Base-by-base conservation (phyloP, 2,888 invertebrate genomes). In the Nysson spinosus region DNA sequence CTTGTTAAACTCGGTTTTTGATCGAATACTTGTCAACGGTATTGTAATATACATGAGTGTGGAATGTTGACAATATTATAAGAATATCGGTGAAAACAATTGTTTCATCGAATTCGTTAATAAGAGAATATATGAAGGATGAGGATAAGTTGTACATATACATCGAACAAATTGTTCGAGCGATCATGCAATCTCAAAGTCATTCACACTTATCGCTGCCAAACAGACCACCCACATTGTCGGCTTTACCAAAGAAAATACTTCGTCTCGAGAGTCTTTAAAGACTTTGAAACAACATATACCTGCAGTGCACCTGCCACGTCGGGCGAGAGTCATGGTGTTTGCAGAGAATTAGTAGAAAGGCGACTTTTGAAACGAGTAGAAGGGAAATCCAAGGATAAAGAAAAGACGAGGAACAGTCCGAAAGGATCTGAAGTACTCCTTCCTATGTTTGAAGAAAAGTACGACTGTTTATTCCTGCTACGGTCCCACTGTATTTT, bases 201-300 rank as follows among this genome's bases (percentile, higher is more conserved):
- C 75, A 74, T 75, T 71, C 75, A 68, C 77, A 75, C 75, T 68
- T 49, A 43, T 47, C 58, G 49, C 19, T 40, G 54, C 14, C 37
- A 26, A 51, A 46, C 46, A 47, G 75, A 70, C 79, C 79, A 79
- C 79, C 80, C 78, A 73, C 72, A 55, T 67, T 52, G 77, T 75
- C 76, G 77, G 69, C 68, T 40, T 22, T 32, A 26, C 63, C 62
- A 77, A 75, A 72, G 77, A 62, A 62, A 74, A 68, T 65, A 58
- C 56, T 55, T 35, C 43, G 62, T 61, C 66, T 70, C 57, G 58
- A 71, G 71, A 69, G 71, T 58, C 71, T 72, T 78, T 71, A 65
- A 75, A 79, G 75, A 75, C 74, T 79, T 73, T 76, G 77, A 78
- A 78, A 82, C 81, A 83, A 82, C 80, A 83, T 78, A 81, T 83